Percentiles rank a stretch among this genome's conserved stretches.
Conservation (phyloP, 2,888 invertebrate genomes). For the Mimas tiliae region DNA sequence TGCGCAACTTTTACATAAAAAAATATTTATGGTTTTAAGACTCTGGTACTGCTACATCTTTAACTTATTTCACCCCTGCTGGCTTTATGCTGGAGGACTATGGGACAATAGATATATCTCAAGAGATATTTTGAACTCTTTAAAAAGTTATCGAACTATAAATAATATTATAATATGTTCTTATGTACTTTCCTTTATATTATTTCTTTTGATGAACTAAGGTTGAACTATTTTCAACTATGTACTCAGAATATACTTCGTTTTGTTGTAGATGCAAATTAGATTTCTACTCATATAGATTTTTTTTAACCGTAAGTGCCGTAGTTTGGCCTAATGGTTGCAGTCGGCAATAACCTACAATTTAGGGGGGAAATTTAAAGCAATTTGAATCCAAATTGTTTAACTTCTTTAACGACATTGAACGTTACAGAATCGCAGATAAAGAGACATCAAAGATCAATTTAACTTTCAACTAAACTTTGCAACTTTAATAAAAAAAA, state of each 20-base stretch:
- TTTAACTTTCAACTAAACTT: not conserved
- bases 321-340: not conserved
- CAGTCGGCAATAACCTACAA: conserved; percentile 7
- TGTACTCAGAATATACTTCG: not conserved
- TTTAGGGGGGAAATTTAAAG: conserved; percentile 4
- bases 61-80: too few relatives aligned
- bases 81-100: too few relatives aligned
- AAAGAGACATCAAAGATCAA: conserved; percentile 5
- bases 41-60: too few relatives aligned
- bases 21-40: too few relatives aligned
- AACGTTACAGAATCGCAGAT: not conserved
- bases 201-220: too few relatives aligned
- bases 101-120: too few relatives aligned
- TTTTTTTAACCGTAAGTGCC: not conserved
- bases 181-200: too few relatives aligned
- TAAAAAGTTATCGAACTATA: too few relatives aligned
- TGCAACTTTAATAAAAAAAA: not conserved
- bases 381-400: conserved; percentile 8
- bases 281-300: not conserved
- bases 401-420: conserved; percentile 12
- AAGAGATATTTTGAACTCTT: too few relatives aligned
- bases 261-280: not conserved
- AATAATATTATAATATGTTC: too few relatives aligned
- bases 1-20: too few relatives aligned
- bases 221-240: not conserved